Conservation (phyloP, 2,797 vertebrate species). For the Aeoliscus strigatus region DNA sequence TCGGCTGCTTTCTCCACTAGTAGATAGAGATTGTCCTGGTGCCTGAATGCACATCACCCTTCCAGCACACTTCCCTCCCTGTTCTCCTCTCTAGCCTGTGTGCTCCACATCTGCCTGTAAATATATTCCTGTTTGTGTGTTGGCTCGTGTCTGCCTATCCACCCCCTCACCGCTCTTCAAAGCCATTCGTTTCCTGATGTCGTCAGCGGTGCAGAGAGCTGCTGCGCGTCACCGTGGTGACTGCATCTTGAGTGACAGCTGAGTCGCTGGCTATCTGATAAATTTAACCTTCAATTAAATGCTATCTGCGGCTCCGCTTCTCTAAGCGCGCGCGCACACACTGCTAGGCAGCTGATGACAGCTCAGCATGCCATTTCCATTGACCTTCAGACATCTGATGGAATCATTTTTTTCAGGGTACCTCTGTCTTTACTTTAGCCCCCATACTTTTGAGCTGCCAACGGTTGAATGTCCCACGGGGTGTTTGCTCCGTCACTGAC, state of each 20-base stretch:
- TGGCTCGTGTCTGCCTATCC: conserved; percentile 11
- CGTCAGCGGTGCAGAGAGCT: conserved; percentile 56
- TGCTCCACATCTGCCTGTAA: conserved; percentile 35
- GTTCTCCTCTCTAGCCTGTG: conserved; percentile 25
- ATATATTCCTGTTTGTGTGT: conserved; percentile 20
- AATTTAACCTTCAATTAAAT: conserved; percentile 73
- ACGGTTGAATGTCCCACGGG: conserved; percentile 28
- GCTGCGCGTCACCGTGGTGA: conserved; percentile 53
- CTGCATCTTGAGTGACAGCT: conserved; percentile 69
- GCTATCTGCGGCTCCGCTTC: conserved; percentile 56
- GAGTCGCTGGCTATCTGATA: conserved; percentile 71
- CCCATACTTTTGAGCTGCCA: conserved; percentile 31
- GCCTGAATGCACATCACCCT: conserved; percentile 49
- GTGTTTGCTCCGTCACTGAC: too few species aligned
- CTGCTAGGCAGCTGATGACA: conserved; percentile 52
- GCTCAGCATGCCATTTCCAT: conserved; percentile 61
- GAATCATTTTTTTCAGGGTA: conserved; percentile 53
- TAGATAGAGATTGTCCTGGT: conserved; percentile 56
- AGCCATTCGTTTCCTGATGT: conserved; percentile 58
- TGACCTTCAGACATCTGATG: conserved; percentile 67
- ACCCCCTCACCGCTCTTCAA: conserved; percentile 40
- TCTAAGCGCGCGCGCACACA: conserved; percentile 29
- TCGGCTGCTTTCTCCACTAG: too few species aligned
- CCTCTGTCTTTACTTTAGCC: conserved; percentile 42
- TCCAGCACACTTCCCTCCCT: conserved; percentile 34